Evolutionary conservation across 1,140 invertebrate genomes (phyloP).

Genomic region (Atta texana): DNA sequence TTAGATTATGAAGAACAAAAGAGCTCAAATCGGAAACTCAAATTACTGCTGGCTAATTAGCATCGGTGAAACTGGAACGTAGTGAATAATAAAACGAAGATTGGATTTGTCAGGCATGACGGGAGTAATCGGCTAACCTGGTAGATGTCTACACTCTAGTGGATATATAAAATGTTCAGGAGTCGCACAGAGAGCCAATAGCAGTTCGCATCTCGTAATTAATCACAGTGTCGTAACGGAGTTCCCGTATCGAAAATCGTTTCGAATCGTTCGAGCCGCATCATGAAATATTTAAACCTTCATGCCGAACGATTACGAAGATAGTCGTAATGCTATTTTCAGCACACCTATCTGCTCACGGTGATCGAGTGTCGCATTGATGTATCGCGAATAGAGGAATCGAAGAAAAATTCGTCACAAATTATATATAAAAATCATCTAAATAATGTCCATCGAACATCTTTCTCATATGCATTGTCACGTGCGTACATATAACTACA

Average conservation of each 20-base stretch:
- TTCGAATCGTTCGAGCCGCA: not conserved
- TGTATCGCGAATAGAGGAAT: not conserved
- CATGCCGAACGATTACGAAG: not conserved
- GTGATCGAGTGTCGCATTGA: not conserved
- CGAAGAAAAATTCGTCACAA: not conserved
- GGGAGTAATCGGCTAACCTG: constrained; percentile 1
- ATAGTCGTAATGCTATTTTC: constrained; percentile 33
- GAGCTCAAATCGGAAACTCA: not conserved
- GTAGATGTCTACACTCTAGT: not conserved
- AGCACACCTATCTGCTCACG: too few relatives aligned
- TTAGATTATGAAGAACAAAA: not conserved
- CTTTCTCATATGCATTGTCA: constrained; percentile 14
- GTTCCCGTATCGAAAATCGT: constrained; percentile 37
- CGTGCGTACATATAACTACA: not conserved
- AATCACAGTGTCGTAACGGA: constrained; percentile 25
- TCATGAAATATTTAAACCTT: constrained; percentile 39
- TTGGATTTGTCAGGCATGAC: constrained; percentile 1
- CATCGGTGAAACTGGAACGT: not conserved
- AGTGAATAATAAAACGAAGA: constrained; percentile 19
- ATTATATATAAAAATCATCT: constrained; percentile 14
- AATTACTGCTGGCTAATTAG: constrained; percentile 38
- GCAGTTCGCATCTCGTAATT: constrained; percentile 38
- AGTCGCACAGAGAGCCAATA: constrained; percentile 20
- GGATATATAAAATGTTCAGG: constrained; percentile 28
- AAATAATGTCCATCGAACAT: not conserved